These are phyloP conservation scores for Agrenia bidenticulata DNA, from an alignment of 2,888 invertebrate genomes.

Conservation along the genomic window DNA sequence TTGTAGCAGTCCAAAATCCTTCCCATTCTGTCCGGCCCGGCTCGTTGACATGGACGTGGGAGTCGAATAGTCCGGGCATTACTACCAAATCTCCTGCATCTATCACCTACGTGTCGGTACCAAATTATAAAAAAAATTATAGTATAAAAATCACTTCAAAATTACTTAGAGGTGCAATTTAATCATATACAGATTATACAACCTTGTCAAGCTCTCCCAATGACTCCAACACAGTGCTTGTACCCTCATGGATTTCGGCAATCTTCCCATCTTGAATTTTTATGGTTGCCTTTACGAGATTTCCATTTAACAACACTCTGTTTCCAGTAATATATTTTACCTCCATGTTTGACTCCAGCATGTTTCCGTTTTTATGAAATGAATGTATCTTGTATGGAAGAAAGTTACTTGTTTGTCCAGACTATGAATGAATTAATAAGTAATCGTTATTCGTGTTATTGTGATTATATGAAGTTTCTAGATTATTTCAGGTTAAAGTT, in stretches of 20 bases:
- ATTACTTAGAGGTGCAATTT: background rate
- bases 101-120: constrained; percentile 35
- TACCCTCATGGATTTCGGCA: constrained; percentile 56
- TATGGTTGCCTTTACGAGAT: constrained; percentile 63
- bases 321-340: constrained; percentile 26
- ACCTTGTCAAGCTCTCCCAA: background rate
- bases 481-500: too few species aligned
- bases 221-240: background rate
- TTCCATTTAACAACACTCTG: constrained; percentile 60
- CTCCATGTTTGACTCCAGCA: background rate
- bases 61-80: constrained; percentile 71
- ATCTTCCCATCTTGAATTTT: constrained; percentile 64
- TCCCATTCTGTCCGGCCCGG: constrained; percentile 73
- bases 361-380: too few species aligned
- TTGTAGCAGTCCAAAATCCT: constrained; percentile 69
- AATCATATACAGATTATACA: background rate
- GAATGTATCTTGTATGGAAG: too few species aligned
- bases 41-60: constrained; percentile 73
- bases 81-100: constrained; percentile 62
- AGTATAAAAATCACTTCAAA: background rate
- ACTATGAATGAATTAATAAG: too few species aligned
- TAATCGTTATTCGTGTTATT: too few species aligned
- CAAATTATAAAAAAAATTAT: background rate
- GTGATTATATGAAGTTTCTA: too few species aligned
- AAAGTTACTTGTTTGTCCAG: too few species aligned